Base-by-base conservation (phyloP, 1,140 invertebrate species). In the Prorops nasuta region DNA sequence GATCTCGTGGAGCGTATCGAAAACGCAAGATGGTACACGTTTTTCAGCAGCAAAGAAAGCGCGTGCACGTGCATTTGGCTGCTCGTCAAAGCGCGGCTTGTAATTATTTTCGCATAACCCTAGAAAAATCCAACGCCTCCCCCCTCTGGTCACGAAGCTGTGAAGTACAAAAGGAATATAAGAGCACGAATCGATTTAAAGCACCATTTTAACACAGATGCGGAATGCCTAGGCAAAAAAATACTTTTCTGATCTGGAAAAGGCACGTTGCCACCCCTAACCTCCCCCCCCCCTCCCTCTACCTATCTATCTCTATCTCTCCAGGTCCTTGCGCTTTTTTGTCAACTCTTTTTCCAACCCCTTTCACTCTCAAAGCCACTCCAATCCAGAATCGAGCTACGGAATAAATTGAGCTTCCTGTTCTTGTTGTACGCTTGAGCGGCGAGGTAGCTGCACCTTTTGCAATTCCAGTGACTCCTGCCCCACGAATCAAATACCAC, bases 101-200 rank as follows among this genome's bases (percentile, higher is more conserved):
- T 45, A 46, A 57, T 59, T 57, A 57, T 59, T 57, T 43, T 43
- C 54, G 10, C 32, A 35, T 46, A 43, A n/a, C n/a, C n/a, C n/a
- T n/a, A n/a, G n/a, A n/a, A n/a, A n/a, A n/a, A n/a, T n/a, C n/a
- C n/a, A n/a, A n/a, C n/a, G n/a, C n/a, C n/a, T n/a, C n/a, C n/a
- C n/a, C n/a, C n/a, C n/a, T n/a, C n/a, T n/a, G n/a, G n/a, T n/a
- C n/a, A n/a, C n/a, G n/a, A n/a, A n/a, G n/a, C n/a, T n/a, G n/a
- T n/a, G 35, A 15, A 20, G 4, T 36, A 2, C 22, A 16, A 42
- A 20, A 12, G 17, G 38, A 10, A 18, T 44, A 56, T 48, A 53
- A 56, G 19, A 3, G 28, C 17, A 44, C 28, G 15, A 32, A 53
- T 57, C 50, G 55, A 57, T 54, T 57, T 59, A 53, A 59, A 59